phyloP scores from a whole-genome alignment of 2,888 invertebrate genomes.

The Augiades crinisus region DNA sequence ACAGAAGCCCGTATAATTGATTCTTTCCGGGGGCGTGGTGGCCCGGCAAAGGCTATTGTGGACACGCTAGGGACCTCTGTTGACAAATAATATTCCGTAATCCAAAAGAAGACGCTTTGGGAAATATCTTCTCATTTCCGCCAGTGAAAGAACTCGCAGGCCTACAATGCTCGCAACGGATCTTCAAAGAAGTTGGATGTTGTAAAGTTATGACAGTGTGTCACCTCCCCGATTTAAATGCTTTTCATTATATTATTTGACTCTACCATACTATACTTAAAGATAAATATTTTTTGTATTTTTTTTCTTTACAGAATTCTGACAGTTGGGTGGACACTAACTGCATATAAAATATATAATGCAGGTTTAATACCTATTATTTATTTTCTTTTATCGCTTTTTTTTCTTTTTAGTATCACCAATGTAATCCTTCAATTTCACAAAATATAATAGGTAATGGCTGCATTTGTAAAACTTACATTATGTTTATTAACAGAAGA shows the following conservation, averaged over 20 bases:
- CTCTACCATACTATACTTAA: background rate
- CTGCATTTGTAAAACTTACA: too few relatives aligned
- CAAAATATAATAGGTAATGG: too few relatives aligned
- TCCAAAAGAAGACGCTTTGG: constrained; percentile 59
- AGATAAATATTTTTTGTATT: too few relatives aligned
- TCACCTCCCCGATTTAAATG: constrained; percentile 36
- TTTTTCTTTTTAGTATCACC: too few relatives aligned
- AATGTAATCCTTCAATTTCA: too few relatives aligned
- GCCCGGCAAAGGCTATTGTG: constrained; percentile 57
- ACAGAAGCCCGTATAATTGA: constrained; percentile 73
- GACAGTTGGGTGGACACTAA: too few relatives aligned
- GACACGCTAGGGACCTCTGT: constrained; percentile 45
- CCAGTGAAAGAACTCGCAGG: constrained; percentile 63
- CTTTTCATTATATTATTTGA: constrained; percentile 10
- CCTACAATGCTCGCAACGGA: constrained; percentile 68
- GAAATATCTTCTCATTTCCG: constrained; percentile 76
- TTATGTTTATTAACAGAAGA: too few relatives aligned
- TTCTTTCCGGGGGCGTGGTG: constrained; percentile 77
- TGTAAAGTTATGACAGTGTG: constrained; percentile 64
- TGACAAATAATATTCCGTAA: constrained; percentile 70
- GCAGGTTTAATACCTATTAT: too few relatives aligned
- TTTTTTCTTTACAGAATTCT: too few relatives aligned
- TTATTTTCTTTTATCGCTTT: too few relatives aligned
- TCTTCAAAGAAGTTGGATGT: constrained; percentile 64
- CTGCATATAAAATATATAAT: too few relatives aligned